Evolutionary conservation across 1,140 invertebrate genomes (phyloP), one percentile per base, ranked within the genome.

Genomic region (Drosophila repletoides): DNA sequence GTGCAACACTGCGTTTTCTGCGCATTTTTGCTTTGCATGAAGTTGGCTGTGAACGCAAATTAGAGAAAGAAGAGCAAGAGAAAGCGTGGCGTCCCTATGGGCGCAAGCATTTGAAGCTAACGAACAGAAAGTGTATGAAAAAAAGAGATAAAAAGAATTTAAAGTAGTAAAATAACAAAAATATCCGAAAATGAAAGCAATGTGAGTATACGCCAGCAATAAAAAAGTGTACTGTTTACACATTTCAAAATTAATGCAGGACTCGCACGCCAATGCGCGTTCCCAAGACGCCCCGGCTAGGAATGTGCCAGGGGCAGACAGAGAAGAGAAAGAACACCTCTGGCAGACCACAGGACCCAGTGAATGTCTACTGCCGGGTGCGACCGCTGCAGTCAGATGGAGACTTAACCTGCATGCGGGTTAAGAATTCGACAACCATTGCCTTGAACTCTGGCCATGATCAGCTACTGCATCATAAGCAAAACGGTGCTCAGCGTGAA

Each of bases 331-430:
- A 60, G n/a, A 67, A 86, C 6, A 22, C 49, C 0, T 56, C 49
- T 1, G 72, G 56, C 2, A 83, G 68, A 22, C 64, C 61, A 15
- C 61, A 71, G 21, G 88, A 89, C 75, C 95, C 96, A 0, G 95
- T 97, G 0, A 93, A 97, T 92, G 96, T 98, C 1, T 98, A 93
- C 83, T 97, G 96, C 83, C 92, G 97, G 31, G 90, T 97, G 22
- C 92, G 95, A 9, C 96, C 96, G 0, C 91, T 96, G 75, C 93
- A 94, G 67, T 92, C 93, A 64, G 90, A 92, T 7, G 92, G 89
- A 33, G 95, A 95, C 88, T 68, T 91, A 10, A 91, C 93, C 0
- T 97, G 96, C 90, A 92, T 98, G 59, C 94, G 93, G 84, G 92
- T 96, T 24, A 88, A 95, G 38, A 95, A 94, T 36, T 91, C 94